Evolutionary conservation across 1,140 invertebrate genomes (phyloP), one percentile per base, ranked within the genome.

Genomic region (Apis cerana): DNA sequence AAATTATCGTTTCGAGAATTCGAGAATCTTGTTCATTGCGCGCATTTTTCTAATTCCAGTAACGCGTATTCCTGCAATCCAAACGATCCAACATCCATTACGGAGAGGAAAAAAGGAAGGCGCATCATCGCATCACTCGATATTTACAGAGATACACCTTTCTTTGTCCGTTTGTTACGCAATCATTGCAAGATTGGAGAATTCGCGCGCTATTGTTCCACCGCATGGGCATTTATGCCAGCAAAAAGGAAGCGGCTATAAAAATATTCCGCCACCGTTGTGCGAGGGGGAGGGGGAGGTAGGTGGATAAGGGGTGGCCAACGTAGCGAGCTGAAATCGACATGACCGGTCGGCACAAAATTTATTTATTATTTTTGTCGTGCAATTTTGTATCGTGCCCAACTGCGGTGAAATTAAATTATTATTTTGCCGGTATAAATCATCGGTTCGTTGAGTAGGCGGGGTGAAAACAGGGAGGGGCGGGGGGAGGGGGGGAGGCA

Each of bases 361-460:
- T 93, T 93, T 93, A 94, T 94, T 94, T 94, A 93, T 94, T 93
- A 94, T 94, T 94, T 94, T 94, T 94, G 92, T 92, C 92, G 91
- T 90, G 92, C 92, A 92, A 93, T 93, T 93, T 94, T 93, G 92
- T 93, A 92, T 93, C 93, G 92, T 91, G 91, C 91, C 89, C 92
- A 92, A 93, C 91, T 91, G 92, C 90, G 91, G 90, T 90, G 92
- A 94, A 94, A 94, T 94, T 94, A 94, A 94, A 94, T 94, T 94
- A 94, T 94, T 94, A 94, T 94, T 94, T 94, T 91, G 89, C 91
- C 87, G 89, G 86, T 92, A 92, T 93, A 93, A 93, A 93, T 94
- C 92, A 94, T 90, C 87, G 90, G 87, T 82, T 52, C 72, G 79
- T 83, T 77, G 74, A 83, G 78, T 83, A 75, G 75, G 74, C 78